phyloP scores from a whole-genome alignment of 2,797 vertebrate genomes.

The Arctocebus calabarensis region DNA sequence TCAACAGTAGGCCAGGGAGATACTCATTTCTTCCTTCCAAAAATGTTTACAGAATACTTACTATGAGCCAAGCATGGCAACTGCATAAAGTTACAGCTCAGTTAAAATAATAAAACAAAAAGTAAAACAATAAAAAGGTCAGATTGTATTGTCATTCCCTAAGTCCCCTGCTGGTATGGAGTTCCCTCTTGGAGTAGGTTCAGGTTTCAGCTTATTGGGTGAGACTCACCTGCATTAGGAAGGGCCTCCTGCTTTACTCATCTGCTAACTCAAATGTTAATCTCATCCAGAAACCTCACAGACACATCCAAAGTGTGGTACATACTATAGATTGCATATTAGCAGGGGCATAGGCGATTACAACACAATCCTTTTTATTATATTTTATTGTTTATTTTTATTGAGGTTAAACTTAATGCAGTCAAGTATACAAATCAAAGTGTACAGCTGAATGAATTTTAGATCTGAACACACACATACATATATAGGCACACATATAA shows the following conservation, averaged over 20 bases:
- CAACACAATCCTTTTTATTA: background rate
- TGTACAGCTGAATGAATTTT: background rate
- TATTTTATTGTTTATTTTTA: background rate
- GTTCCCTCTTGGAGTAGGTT: background rate
- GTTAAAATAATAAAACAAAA: background rate
- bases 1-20: background rate
- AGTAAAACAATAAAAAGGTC: background rate
- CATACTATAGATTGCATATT: background rate
- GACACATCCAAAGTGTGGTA: background rate
- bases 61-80: background rate
- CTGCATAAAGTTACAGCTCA: background rate
- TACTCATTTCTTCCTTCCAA: background rate
- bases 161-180: background rate
- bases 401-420: background rate
- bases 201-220: background rate
- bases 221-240: background rate
- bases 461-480: background rate
- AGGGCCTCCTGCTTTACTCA: background rate
- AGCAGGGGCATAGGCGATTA: background rate
- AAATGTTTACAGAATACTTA: background rate
- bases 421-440: background rate
- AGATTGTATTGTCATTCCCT: background rate
- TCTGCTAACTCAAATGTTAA: background rate
- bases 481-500: background rate
- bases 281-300: background rate